Evolutionary conservation across 2,888 invertebrate species (phyloP).

Genomic region (Hypselothyrea guttata): DNA sequence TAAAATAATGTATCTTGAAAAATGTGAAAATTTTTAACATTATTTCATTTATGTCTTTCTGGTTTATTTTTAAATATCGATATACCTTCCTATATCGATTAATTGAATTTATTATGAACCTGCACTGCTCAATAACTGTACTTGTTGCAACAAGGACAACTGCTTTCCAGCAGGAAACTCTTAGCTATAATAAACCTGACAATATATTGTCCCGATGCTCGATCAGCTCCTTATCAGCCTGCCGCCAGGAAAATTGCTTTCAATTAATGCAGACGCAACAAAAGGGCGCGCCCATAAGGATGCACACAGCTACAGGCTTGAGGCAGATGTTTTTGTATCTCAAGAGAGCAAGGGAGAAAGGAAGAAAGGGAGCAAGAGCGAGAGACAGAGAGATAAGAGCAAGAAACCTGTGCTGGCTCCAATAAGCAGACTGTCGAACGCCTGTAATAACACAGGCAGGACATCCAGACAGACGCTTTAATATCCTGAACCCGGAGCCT

Average conservation of each 20-base stretch:
- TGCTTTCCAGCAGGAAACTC: slow-evolving; percentile 47
- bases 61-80: too few species aligned
- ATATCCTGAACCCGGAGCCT: slow-evolving; percentile 18
- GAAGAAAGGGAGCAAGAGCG: background rate
- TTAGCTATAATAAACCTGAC: slow-evolving; percentile 27
- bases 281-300: slow-evolving; percentile 46
- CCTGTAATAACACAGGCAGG: slow-evolving; percentile 15
- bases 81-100: too few species aligned
- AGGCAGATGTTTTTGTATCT: slow-evolving; percentile 62
- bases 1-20: too few species aligned
- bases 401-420: slow-evolving; percentile 68
- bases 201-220: slow-evolving; percentile 22
- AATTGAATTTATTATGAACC: too few species aligned
- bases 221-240: slow-evolving; percentile 51
- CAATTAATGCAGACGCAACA: slow-evolving; percentile 61
- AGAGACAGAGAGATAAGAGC: slow-evolving; percentile 3
- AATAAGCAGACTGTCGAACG: slow-evolving; percentile 39
- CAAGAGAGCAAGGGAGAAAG: background rate
- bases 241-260: slow-evolving; percentile 61
- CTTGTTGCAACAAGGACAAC: slow-evolving; percentile 14
- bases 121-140: slow-evolving; percentile 32
- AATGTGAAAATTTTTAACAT: too few species aligned
- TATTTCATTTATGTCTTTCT: too few species aligned
- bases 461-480: slow-evolving; percentile 40
- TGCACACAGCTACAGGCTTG: background rate